Evolutionary conservation across 1,140 invertebrate species (phyloP).

Genomic region (Cherax quadricarinatus): DNA sequence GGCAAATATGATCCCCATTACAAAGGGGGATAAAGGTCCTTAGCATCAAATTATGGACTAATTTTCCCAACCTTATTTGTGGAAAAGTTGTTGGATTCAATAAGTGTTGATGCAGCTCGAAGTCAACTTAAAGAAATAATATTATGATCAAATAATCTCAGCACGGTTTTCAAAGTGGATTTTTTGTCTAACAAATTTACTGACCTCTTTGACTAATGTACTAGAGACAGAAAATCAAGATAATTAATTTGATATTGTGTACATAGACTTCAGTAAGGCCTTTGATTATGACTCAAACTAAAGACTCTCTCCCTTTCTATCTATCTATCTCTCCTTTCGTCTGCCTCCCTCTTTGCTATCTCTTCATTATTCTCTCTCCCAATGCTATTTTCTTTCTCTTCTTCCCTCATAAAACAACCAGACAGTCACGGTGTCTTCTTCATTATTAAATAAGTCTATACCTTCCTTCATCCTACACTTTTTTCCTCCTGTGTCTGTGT

Average conservation of each 20-base stretch:
- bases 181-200: no score
- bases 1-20: no score
- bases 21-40: no score
- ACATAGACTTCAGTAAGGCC: no score
- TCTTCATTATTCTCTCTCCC: neutral
- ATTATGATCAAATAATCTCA: neutral
- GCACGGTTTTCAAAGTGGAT: neutral
- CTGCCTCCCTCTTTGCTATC: neutral
- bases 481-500: neutral
- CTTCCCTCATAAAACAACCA: neutral
- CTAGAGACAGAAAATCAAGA: no score
- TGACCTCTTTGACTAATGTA: no score
- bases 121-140: neutral
- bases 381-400: neutral
- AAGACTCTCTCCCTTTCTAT: neutral
- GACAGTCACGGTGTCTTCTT: neutral
- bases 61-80: neutral
- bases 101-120: neutral
- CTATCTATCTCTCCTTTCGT: neutral
- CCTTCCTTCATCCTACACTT: neutral
- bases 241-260: no score
- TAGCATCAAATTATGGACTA: neutral
- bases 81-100: no score
- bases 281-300: neutral
- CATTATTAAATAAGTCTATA: neutral